Evolutionary conservation across 2,113 vertebrate genomes (phyloP), one percentile per base, ranked within the genome.

Genomic region (Sander vitreus): DNA sequence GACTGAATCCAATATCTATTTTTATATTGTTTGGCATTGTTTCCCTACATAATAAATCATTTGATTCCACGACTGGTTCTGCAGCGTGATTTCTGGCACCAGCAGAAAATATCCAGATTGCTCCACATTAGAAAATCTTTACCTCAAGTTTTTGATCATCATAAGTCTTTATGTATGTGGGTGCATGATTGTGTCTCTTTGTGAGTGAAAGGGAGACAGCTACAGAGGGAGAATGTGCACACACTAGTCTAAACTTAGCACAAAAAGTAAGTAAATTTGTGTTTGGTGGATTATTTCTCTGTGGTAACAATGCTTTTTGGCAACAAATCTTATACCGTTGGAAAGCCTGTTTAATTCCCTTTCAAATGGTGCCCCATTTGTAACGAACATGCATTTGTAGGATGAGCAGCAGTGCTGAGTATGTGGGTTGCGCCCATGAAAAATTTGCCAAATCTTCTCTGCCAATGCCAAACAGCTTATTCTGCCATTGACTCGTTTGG

Each of bases 101-200:
- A 47, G 23, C 9, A 18, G 50, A 63, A 64, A 27, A 70, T 30
- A 70, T 59, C n/a, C 7, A 64, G 48, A 36, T 14, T 3, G n/a
- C 66, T 58, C 39, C 16, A 30, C 4, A 63, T 70, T 11, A 33
- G 45, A 16, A 48, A 25, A n/a, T 60, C 23, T 66, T 59, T 16
- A 59, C 55, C 63, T 18, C 54, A 6, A 76, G 57, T 53, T 70
- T 57, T 70, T 47, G 16, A 66, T 57, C 63, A 63, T 47, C 45
- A 23, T 6, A 47, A 11, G 23, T 76, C 7, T 48, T 19, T 36
- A 3, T 33, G 43, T 58, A 21, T 33, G 55, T 8, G 12, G 21
- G 47, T 70, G 45, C 11, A 8, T 45, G 21, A 6, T 8, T 65
- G 51, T 57, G 21, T 67, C 19, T 58, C 21, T 33, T 23, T 16